Base-by-base conservation (phyloP, 2,888 invertebrate species). In the Pinctada fucata region DNA sequence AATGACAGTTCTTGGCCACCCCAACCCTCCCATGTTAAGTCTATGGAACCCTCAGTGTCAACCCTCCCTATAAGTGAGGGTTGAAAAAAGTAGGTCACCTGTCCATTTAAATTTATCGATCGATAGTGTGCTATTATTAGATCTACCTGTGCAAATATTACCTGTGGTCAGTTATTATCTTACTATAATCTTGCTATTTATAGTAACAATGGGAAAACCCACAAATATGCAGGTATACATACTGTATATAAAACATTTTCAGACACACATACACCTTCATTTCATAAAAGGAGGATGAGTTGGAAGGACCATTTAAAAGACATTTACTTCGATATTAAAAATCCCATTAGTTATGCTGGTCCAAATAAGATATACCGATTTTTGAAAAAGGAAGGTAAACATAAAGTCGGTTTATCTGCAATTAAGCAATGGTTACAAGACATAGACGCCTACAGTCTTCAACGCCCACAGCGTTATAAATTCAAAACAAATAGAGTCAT, bases 361-460 rank as follows among this genome's bases (percentile, higher is more conserved):
- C 76, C 81, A 47, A 52, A 31, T 2, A 81, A 76, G 51, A 68
- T 77, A 52, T 81, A 79, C 65, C 72, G 58, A 50, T 78, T 71
- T 69, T 66, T 81, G n/a, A 81, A 66, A 67, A 76, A 78, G n/a
- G 74, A 76, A 49, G 76, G 76, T 45, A 78, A 70, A 71, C 79
- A 79, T 50, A 77, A 80, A 70, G 77, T 80, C 45, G 68, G 80
- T n/a, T 5, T 80, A 8, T 75, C 73, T 10, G 64, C 71, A n/a
- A 78, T 80, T 66, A 49, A 76, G 52, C 52, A 68, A 72, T 82
- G 80, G 82, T 72, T 82, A 51, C 77, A 77, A 64, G 72, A 82
- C 52, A 65, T 78, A 49, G 80, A 82, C 50, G 79, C 67, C 31
- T 82, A 80, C 58, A 78, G 79, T 73, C 65, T 82, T 8, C 76